phyloP scores from a whole-genome alignment of 2,888 invertebrate genomes.

The Aplocera efformata region DNA sequence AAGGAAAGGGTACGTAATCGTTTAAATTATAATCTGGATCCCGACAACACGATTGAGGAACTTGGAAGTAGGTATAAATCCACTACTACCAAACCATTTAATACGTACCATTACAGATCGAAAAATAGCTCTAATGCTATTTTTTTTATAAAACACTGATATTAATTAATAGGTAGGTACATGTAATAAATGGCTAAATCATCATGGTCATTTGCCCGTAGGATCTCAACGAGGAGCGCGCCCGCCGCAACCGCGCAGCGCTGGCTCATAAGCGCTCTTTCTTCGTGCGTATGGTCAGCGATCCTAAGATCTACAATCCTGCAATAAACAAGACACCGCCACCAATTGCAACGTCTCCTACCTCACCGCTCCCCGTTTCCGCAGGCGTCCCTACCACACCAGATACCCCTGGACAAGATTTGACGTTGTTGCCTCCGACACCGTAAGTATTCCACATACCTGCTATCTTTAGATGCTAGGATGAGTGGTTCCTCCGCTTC shows the following conservation, averaged over 20 bases:
- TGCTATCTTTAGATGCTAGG: too few relatives aligned
- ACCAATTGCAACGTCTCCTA: conserved; percentile 77
- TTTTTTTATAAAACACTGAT: too few relatives aligned
- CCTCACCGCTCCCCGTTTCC: conserved; percentile 67
- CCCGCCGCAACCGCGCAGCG: conserved; percentile 87
- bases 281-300: conserved; percentile 98
- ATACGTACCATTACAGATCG: too few relatives aligned
- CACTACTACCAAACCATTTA: too few relatives aligned
- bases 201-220: too few relatives aligned
- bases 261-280: conserved; percentile 95
- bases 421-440: conserved; percentile 45
- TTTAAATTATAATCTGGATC: background rate
- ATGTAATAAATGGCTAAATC: too few relatives aligned
- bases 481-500: too few relatives aligned
- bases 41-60: too few relatives aligned
- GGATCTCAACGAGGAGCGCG: conserved; percentile 87
- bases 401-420: conserved; percentile 47
- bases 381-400: conserved; percentile 58
- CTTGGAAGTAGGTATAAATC: too few relatives aligned
- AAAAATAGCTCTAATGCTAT: too few relatives aligned
- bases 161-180: too few relatives aligned
- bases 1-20: conserved; percentile 76
- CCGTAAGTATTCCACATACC: conserved; percentile 44
- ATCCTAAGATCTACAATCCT: conserved; percentile 97
- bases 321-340: conserved; percentile 90